These are phyloP conservation scores for Catagonus wagneri DNA, from an alignment of 2,113 vertebrate genomes.

Conservation along the genomic window DNA sequence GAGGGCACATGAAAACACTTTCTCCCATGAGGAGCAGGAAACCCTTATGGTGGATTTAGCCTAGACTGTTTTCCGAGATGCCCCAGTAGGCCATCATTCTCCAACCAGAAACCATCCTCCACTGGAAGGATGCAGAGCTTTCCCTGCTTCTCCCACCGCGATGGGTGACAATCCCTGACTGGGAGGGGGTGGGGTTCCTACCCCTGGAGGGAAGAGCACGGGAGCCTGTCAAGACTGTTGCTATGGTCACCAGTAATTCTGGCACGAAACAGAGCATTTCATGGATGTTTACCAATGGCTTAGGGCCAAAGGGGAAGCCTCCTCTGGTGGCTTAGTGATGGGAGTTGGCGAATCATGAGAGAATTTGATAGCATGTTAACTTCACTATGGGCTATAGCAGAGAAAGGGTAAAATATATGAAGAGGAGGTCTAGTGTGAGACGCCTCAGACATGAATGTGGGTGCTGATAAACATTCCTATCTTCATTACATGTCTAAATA, in stretches of 20 bases:
- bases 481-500: background rate
- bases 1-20: conserved; percentile 2
- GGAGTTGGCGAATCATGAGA: background rate
- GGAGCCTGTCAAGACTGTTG: background rate
- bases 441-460: background rate
- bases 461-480: background rate
- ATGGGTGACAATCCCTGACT: background rate
- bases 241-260: background rate
- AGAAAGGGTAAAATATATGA: background rate
- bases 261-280: background rate
- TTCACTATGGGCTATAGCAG: background rate
- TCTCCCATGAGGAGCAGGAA: background rate
- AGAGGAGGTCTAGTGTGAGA: background rate
- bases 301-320: background rate
- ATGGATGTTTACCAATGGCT: background rate
- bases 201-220: background rate
- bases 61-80: background rate
- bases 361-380: background rate
- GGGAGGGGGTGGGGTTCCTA: background rate
- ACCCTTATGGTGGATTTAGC: background rate
- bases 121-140: background rate
- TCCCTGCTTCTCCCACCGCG: background rate
- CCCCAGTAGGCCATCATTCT: background rate
- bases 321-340: background rate
- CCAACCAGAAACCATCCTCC: background rate